phyloP scores from a whole-genome alignment of 2,797 vertebrate species.

The Philypnodon macrostomus region DNA sequence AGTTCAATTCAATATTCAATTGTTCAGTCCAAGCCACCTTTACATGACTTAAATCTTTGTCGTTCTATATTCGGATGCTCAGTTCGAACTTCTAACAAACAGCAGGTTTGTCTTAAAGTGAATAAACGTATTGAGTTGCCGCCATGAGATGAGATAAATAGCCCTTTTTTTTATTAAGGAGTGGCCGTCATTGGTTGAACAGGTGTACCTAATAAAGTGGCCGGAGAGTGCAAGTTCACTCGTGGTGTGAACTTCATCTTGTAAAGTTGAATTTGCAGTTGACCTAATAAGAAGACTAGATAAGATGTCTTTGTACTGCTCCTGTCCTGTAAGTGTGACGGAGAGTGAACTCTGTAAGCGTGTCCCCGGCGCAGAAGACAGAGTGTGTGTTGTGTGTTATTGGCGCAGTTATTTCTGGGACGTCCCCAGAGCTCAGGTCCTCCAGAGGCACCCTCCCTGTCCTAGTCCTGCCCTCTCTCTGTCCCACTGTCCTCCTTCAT shows the following conservation, averaged over 20 bases:
- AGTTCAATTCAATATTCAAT: too few relatives aligned
- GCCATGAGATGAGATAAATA: too few relatives aligned
- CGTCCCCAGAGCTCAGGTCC: slow-evolving; percentile 66
- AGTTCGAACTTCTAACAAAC: too few relatives aligned
- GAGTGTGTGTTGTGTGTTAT: slow-evolving; percentile 56
- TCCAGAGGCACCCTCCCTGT: slow-evolving; percentile 62
- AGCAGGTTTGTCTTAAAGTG: too few relatives aligned
- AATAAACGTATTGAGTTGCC: too few relatives aligned
- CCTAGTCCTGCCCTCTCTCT: slow-evolving; percentile 36
- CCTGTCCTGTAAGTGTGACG: neutral
- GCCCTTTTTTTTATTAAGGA: too few relatives aligned
- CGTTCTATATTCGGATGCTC: too few relatives aligned
- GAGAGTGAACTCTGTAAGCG: slow-evolving; percentile 7
- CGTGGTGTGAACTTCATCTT: neutral
- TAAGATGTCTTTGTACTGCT: neutral
- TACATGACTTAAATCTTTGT: too few relatives aligned
- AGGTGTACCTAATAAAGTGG: too few relatives aligned
- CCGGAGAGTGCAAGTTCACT: too few relatives aligned
- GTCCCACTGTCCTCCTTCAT: slow-evolving; percentile 7
- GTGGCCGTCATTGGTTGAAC: too few relatives aligned
- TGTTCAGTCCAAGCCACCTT: too few relatives aligned
- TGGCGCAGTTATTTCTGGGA: slow-evolving; percentile 77
- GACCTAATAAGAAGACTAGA: neutral
- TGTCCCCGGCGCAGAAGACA: slow-evolving; percentile 29
- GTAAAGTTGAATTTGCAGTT: neutral